These are phyloP conservation scores for Alca torda DNA, from an alignment of 2,797 vertebrate species.

Conservation along the genomic window DNA sequence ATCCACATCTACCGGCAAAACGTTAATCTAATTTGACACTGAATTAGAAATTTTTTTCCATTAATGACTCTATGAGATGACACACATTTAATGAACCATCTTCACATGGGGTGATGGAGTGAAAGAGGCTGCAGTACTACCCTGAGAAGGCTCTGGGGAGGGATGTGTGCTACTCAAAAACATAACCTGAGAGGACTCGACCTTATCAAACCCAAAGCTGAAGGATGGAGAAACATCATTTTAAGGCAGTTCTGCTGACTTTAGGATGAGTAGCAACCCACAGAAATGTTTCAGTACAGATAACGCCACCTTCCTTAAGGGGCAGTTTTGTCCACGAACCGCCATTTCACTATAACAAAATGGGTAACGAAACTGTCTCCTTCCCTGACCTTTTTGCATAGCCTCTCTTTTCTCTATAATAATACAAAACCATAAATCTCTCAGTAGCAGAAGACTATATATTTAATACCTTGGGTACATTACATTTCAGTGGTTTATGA, in stretches of 20 bases:
- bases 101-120: rapidly evolving
- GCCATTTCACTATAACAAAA: neutral
- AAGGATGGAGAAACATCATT: neutral
- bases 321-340: neutral
- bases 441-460: neutral
- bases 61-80: neutral
- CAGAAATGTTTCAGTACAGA: neutral
- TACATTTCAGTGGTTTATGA: neutral
- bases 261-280: neutral
- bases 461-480: neutral
- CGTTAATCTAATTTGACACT: neutral
- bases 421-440: neutral
- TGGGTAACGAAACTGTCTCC: neutral
- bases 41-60: neutral
- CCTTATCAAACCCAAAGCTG: neutral
- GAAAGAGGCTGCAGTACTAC: neutral
- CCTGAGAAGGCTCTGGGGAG: neutral
- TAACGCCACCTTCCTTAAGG: neutral
- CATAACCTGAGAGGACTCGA: neutral
- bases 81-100: neutral
- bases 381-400: neutral
- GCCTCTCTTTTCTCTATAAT: neutral
- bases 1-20: neutral
- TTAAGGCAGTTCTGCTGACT: neutral
- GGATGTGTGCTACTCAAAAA: neutral